phyloP scores from a whole-genome alignment of 2,888 invertebrate genomes.

The Epicampocera succincta region DNA sequence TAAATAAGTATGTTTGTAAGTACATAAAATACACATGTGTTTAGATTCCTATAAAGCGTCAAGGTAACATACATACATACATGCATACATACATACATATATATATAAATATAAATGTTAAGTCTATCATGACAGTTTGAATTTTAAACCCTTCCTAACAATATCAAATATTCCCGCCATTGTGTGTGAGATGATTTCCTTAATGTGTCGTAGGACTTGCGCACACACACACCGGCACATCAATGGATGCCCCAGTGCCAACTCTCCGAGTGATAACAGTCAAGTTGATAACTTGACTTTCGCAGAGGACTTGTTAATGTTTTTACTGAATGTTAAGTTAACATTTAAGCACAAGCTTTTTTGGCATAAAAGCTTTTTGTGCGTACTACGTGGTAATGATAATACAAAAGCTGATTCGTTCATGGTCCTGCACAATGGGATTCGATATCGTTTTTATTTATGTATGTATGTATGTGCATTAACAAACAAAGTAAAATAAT shows the following conservation, averaged over 20 bases:
- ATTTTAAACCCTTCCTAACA: too few relatives aligned
- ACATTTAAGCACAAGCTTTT: constrained; percentile 33
- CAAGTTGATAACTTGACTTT: constrained; percentile 12
- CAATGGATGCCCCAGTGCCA: background rate
- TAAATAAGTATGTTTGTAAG: too few relatives aligned
- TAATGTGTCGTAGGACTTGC: background rate
- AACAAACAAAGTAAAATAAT: too few relatives aligned
- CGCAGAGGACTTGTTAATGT: constrained; percentile 9
- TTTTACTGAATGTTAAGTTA: constrained; percentile 6
- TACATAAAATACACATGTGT: too few relatives aligned
- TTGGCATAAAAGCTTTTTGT: constrained; percentile 34
- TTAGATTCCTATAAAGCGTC: too few relatives aligned
- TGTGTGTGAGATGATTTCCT: background rate
- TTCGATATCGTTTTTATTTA: background rate
- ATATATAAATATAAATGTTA: too few relatives aligned
- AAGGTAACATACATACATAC: too few relatives aligned
- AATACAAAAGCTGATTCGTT: constrained; percentile 12
- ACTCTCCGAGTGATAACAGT: background rate
- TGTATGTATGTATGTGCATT: background rate
- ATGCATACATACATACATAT: too few relatives aligned
- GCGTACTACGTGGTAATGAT: background rate
- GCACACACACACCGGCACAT: background rate
- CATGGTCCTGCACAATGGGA: constrained; percentile 16
- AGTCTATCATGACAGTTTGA: too few relatives aligned
- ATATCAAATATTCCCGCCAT: too few relatives aligned